These are phyloP conservation scores for Rousettus leschenaultii DNA, from an alignment of 2,113 vertebrate genomes.

Conservation along the genomic window DNA sequence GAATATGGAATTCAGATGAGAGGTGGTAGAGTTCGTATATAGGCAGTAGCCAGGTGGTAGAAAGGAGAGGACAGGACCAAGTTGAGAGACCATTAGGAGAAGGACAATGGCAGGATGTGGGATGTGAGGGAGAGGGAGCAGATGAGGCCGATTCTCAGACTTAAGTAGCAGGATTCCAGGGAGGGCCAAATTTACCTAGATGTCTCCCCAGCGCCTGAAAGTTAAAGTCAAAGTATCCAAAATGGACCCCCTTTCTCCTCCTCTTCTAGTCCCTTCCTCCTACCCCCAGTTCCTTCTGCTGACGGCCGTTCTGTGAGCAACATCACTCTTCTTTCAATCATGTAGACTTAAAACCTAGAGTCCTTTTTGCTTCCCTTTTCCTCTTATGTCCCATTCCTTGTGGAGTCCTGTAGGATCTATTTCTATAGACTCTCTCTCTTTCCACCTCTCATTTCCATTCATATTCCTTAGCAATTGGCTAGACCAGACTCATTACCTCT, in stretches of 20 bases:
- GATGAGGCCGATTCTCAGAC: not conserved
- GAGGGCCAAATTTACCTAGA: not conserved
- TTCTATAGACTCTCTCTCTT: not conserved
- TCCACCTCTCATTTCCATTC: not conserved
- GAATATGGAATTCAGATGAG: not conserved
- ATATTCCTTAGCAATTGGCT: not conserved
- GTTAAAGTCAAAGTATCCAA: not conserved
- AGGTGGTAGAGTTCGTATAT: too few species aligned
- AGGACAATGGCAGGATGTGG: not conserved
- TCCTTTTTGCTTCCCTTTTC: not conserved
- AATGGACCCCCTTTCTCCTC: not conserved
- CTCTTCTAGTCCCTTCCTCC: not conserved
- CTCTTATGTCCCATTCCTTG: not conserved
- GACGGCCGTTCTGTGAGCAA: not conserved
- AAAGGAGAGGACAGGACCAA: not conserved
- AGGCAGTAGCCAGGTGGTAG: not conserved
- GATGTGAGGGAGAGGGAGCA: not conserved
- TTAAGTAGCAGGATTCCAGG: not conserved
- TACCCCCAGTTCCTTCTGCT: not conserved
- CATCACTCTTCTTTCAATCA: not conserved
- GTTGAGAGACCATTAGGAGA: not conserved
- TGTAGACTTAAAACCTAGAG: not conserved
- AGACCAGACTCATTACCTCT: not conserved
- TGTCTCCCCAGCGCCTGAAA: not conserved
- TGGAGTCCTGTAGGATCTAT: not conserved